A percentile compares a stretch with the other conserved stretches of the same genome.
These are phyloP conservation scores for Ceratosolen fusciceps DNA, from an alignment of 1,140 invertebrate species.

Conservation along the genomic window DNA sequence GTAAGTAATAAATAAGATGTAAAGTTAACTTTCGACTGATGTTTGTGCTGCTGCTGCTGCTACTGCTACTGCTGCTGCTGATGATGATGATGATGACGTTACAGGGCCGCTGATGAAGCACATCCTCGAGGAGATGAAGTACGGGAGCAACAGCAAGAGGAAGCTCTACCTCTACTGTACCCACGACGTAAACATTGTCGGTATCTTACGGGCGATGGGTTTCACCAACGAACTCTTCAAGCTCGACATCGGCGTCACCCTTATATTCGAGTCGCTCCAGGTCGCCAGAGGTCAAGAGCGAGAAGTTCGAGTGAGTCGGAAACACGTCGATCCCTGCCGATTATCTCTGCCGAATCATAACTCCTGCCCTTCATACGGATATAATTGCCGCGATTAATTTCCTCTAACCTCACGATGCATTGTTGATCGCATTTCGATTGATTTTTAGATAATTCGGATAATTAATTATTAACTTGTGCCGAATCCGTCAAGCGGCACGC, in stretches of 20 bases:
- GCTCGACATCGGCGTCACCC: conserved; percentile 79
- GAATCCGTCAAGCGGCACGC: too few relatives aligned
- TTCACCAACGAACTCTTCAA: conserved; percentile 75
- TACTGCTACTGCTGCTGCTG: too few relatives aligned
- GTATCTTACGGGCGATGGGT: conserved; percentile 78
- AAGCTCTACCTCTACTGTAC: conserved; percentile 79
- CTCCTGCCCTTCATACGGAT: too few relatives aligned
- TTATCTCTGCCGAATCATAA: too few relatives aligned
- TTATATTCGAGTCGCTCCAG: conserved; percentile 75
- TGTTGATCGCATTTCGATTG: too few relatives aligned
- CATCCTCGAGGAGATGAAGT: conserved; percentile 65
- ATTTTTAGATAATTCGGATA: too few relatives aligned
- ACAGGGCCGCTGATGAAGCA: conserved; percentile 67
- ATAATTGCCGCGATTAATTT: too few relatives aligned
- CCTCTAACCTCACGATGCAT: too few relatives aligned
- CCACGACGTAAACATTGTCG: conserved; percentile 83
- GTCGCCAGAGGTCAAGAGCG: conserved; percentile 50
- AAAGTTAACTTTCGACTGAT: too few relatives aligned
- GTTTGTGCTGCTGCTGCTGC: too few relatives aligned
- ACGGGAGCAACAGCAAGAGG: conserved; percentile 65
- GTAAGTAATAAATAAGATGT: conserved; percentile 58
- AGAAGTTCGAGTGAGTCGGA: conserved; percentile 64
- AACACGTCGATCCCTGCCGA: too few relatives aligned
- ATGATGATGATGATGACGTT: conserved; percentile 12
- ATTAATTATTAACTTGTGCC: too few relatives aligned